These are phyloP conservation scores for Bryconaethiops microstoma DNA, from an alignment of 2,797 vertebrate species.

Conservation along the genomic window DNA sequence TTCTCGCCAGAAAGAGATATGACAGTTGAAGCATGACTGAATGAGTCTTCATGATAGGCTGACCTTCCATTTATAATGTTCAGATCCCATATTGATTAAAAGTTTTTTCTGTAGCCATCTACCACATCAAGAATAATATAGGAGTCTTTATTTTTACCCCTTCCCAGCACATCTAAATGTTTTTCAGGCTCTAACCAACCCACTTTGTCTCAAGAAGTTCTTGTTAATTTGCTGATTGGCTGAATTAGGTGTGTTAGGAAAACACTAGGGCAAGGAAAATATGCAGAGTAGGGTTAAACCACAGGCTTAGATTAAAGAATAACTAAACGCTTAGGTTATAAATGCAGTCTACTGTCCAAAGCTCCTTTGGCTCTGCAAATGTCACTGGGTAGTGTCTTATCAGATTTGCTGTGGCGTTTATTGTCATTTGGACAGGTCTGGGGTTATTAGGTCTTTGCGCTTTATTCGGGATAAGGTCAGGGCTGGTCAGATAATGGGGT, in stretches of 20 bases:
- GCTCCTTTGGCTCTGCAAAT: conserved; percentile 7
- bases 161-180: no score
- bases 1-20: no score
- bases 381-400: background rate
- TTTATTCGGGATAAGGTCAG: background rate
- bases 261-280: background rate
- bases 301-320: background rate
- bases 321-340: background rate
- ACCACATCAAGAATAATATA: no score
- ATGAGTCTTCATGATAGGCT: no score
- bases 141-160: no score
- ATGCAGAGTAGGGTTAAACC: background rate
- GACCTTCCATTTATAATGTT: no score
- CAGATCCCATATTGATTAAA: no score
- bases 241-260: background rate
- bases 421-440: conserved; percentile 5
- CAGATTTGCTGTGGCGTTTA: conserved; percentile 1
- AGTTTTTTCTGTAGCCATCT: no score
- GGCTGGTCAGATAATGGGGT: background rate
- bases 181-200: no score
- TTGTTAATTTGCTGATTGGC: no score
- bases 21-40: no score
- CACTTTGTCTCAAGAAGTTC: no score
- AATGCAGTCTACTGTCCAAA: background rate
- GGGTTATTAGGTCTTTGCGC: conserved; percentile 11